Percentiles rank a stretch among this genome's conserved stretches.
Conservation (phyloP, 2,797 vertebrate species). For the Picus viridis region DNA sequence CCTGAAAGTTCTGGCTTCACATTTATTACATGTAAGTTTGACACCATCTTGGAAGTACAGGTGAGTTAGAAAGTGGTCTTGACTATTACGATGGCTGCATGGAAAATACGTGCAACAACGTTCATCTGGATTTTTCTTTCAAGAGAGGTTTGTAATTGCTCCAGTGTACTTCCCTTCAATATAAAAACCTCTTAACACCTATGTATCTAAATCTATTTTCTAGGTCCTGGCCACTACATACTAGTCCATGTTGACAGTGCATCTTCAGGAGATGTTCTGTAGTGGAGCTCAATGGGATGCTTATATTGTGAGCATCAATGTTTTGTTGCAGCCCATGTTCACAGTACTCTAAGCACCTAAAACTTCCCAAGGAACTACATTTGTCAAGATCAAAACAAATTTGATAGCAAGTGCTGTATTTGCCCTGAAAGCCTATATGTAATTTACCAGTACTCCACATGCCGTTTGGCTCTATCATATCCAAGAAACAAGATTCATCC, state of each 20-base stretch:
- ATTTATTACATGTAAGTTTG: not conserved
- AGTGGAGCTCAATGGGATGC: not conserved
- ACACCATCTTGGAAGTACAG: not conserved
- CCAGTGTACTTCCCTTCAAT: not conserved
- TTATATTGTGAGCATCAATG: not conserved
- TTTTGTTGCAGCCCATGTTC: not conserved
- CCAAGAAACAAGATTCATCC: not conserved
- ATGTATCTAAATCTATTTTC: not conserved
- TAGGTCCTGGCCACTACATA: not conserved
- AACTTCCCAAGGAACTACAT: not conserved
- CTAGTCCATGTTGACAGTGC: not conserved
- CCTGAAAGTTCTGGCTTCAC: conserved; percentile 5
- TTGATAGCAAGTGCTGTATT: not conserved
- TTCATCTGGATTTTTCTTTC: not conserved
- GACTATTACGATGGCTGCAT: not conserved
- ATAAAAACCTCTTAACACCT: not conserved
- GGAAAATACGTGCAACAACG: not conserved
- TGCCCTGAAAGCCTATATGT: not conserved
- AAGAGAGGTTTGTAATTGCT: not conserved
- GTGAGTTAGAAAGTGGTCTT: not conserved
- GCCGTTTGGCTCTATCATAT: not conserved
- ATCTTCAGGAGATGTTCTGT: not conserved
- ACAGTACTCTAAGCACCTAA: not conserved
- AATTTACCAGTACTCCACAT: not conserved
- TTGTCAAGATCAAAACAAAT: not conserved